phyloP scores from a whole-genome alignment of 2,113 vertebrate species.

The Arvicanthis niloticus region DNA sequence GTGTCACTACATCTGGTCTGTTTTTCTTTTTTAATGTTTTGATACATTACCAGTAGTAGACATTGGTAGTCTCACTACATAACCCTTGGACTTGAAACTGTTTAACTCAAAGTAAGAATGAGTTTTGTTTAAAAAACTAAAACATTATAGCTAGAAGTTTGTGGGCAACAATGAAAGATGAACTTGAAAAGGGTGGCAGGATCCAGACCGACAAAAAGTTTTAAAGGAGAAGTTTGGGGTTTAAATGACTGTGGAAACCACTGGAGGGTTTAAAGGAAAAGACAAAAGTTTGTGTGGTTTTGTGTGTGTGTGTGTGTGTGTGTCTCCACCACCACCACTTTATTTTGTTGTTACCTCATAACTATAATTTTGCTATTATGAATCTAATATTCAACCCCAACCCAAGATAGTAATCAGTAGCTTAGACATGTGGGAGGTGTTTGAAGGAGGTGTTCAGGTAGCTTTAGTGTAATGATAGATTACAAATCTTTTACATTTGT shows the following conservation, averaged over 20 bases:
- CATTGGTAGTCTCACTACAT: neutral
- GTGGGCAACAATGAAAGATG: neutral
- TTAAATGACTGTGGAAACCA: slow-evolving; percentile 17
- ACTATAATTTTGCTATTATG: neutral
- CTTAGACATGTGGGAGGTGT: neutral
- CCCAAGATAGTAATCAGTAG: neutral
- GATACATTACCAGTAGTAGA: neutral
- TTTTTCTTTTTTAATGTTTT: neutral
- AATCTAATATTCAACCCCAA: neutral
- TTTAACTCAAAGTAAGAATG: neutral
- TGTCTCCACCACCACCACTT: no score
- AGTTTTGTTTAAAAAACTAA: neutral
- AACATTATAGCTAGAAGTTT: neutral
- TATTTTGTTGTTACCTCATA: neutral
- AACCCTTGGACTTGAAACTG: neutral
- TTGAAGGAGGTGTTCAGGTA: neutral
- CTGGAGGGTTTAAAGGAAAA: neutral
- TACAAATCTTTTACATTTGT: neutral
- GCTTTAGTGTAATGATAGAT: neutral
- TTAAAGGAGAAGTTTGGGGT: neutral
- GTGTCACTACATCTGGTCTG: neutral
- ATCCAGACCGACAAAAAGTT: neutral
- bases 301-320: neutral
- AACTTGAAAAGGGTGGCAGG: neutral
- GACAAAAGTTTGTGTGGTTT: neutral